Base-by-base conservation (phyloP, 2,113 vertebrate genomes). In the Lepidothrix coronata region DNA sequence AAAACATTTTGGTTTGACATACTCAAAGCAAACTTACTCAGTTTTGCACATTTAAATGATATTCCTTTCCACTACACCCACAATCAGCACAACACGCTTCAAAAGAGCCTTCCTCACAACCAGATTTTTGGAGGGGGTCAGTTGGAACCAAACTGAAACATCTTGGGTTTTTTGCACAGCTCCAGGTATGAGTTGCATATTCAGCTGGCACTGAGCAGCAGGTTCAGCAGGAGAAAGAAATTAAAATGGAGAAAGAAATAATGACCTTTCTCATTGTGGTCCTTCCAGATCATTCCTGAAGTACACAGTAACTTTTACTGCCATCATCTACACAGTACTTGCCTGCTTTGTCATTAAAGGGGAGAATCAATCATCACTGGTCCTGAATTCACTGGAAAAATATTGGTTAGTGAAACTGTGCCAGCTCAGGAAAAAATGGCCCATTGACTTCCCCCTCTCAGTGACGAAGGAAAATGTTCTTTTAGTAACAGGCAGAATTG, bases 381-480 rank as follows among this genome's bases (percentile, higher is more conserved):
- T 54, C 55, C 49, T 43, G 79, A 93, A 88, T 73, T 83, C 5
- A 3, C 35, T 71, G 61, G 52, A 82, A 92, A 94, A 89, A 81
- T 67, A 83, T 25, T 77, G 76, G 68, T 54, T 30, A 21, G 51
- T 85, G 73, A 52, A 92, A 55, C 14, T 67, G 27, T 55, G 86
- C 31, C 86, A 91, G 68, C 30, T 67, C 59, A 59, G 57, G 61
- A 43, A 84, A 80, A 93, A 96, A 79, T 30, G 41, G 15, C 11
- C 68, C 65, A 73, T 78, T 94, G 93, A 91, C 94, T 82, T 94
- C 71, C 87, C 43, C 44, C 35, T 83, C 75, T 68, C 74, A 70
- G 49, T 58, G 93, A 76, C 55, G 75, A 95, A 93, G 35, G 89
- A 16, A 85, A 88, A 70, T 58, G 21, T 58, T 93, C 57, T 68